Evolutionary conservation across 2,888 invertebrate genomes (phyloP), one percentile per base, ranked within the genome.

Genomic region (Xanthia togata): DNA sequence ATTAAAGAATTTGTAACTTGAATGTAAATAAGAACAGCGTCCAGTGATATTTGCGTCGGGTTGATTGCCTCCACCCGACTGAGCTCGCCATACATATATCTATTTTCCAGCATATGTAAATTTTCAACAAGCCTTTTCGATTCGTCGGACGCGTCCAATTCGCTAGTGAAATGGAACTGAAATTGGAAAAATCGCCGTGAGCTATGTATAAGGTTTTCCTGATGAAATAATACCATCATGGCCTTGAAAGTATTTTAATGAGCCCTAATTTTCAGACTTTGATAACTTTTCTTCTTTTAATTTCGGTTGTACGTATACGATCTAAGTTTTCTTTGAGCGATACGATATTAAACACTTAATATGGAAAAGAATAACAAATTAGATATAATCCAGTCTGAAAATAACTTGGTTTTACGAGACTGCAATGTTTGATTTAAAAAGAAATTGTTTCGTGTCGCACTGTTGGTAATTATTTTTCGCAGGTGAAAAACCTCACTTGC

Each of bases 41-140:
- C 82, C 82, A 81, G 79, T 87, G 80, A 87, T 94, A 93, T 95
- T 95, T 95, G 92, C 92, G 84, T 87, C 85, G 90, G 91, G 90
- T 93, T 95, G 95, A 96, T 96, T 94, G 95, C 93, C 93, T 93
- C 90, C 92, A 91, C 90, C 89, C 89, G 89, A 90, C 85, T 86
- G 90, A 84, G 84, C 84, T 85, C 88, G 84, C 90, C 86, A 91
- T 88, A 81, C 84, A 84, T 84, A 89, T 90, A 91, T 91, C 92
- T 92, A 92, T 94, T 93, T 94, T 91, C 89, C 91, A 91, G 92
- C 93, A 93, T 94, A 94, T 94, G 95, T 95, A 95, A 94, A 95
- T 95, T 95, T 95, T 93, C 92, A 95, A 95, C 95, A 94, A 94
- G 94, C 94, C 94, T 94, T 95, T 95, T 93, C 94, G 94, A 93